A percentile compares a stretch with the other conserved stretches of the same genome.
These are phyloP conservation scores for Meiosimyza platycephala DNA, from an alignment of 2,888 invertebrate species.

Conservation along the genomic window DNA sequence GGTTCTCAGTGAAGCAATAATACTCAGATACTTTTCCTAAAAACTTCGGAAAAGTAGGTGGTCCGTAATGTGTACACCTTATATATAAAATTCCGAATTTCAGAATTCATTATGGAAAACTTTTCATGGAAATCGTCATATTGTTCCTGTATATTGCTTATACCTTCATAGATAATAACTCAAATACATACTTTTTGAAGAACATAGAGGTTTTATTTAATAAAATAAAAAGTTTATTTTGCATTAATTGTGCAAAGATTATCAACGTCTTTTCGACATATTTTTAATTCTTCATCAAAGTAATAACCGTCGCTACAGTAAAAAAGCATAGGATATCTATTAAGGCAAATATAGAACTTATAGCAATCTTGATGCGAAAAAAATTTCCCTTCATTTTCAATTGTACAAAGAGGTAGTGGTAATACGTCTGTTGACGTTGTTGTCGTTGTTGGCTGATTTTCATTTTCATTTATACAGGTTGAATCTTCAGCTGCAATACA, in stretches of 20 bases:
- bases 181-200: too few species aligned
- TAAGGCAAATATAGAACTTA: constrained; percentile 40
- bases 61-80: too few species aligned
- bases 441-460: neutral
- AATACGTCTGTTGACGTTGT: neutral
- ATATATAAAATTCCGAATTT: too few species aligned
- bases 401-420: constrained; percentile 28
- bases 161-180: too few species aligned
- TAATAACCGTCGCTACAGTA: constrained; percentile 36
- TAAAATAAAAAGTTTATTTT: too few species aligned
- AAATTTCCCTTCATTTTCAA: constrained; percentile 26
- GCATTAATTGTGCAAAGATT: constrained; percentile 25
- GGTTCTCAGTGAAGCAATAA: too few species aligned
- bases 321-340: constrained; percentile 3
- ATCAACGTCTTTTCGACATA: neutral
- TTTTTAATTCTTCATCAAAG: constrained; percentile 16
- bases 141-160: too few species aligned
- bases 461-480: neutral
- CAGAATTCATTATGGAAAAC: too few species aligned
- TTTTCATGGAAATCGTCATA: too few species aligned
- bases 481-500: neutral
- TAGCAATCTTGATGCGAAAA: constrained; percentile 38
- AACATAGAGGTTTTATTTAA: too few species aligned
- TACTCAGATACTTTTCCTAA: too few species aligned
- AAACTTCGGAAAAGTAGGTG: too few species aligned